Conservation (phyloP, 1,140 invertebrate genomes). For the Centruroides sculpturatus region DNA sequence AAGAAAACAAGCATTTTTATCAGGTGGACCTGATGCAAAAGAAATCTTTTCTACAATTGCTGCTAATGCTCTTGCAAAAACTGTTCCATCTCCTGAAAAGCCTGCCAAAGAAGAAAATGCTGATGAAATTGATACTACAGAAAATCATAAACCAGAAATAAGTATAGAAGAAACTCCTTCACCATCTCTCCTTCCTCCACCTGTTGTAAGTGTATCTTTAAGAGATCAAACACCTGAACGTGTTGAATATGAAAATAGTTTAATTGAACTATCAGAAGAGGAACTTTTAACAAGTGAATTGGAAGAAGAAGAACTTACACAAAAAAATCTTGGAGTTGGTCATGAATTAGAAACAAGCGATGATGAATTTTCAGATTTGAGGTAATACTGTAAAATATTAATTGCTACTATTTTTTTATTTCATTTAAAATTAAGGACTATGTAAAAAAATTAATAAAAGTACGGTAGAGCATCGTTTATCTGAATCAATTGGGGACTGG, state of each 20-base stretch:
- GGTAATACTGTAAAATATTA: constrained; percentile 24
- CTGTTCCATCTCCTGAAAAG: too few relatives aligned
- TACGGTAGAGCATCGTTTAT: too few relatives aligned
- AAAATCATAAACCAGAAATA: too few relatives aligned
- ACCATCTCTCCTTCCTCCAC: too few relatives aligned
- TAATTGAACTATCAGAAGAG: constrained; percentile 41
- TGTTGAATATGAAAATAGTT: constrained; percentile 57
- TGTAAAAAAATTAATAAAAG: too few relatives aligned
- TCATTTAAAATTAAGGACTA: too few relatives aligned
- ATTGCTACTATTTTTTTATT: too few relatives aligned
- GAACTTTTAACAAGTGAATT: constrained; percentile 55
- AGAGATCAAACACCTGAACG: constrained; percentile 51
- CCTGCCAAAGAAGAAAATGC: too few relatives aligned
- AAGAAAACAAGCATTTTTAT: constrained; percentile 17
- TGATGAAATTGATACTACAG: too few relatives aligned
- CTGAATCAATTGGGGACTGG: too few relatives aligned
- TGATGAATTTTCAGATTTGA: constrained; percentile 41
- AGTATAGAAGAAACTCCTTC: too few relatives aligned
- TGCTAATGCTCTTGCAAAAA: too few relatives aligned
- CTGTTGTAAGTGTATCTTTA: background rate
- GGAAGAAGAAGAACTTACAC: constrained; percentile 86
- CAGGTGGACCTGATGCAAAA: constrained; percentile 11
- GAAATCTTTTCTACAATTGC: background rate
- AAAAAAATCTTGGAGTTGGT: constrained; percentile 57
- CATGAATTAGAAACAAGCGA: constrained; percentile 51